Evolutionary conservation across 2,113 vertebrate genomes (phyloP).

Genomic region (Sardina pilchardus): DNA sequence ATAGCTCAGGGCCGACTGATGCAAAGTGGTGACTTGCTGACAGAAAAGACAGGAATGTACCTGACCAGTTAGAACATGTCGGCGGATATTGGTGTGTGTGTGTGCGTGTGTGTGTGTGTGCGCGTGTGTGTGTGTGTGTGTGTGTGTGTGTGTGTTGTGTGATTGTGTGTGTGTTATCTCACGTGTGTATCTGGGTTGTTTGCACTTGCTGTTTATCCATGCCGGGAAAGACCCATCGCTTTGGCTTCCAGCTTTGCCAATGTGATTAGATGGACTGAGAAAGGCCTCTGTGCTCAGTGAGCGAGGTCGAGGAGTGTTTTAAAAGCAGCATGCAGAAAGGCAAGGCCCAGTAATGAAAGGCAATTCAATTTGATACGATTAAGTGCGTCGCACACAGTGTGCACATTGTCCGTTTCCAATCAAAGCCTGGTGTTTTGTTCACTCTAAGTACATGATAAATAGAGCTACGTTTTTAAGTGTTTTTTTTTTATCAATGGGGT

Average conservation of each 20-base stretch:
- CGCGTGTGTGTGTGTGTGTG: not conserved
- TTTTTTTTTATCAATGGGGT: conserved; percentile 20
- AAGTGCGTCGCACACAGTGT: not conserved
- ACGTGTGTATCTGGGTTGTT: not conserved
- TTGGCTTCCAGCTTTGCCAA: not conserved
- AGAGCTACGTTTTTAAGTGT: not conserved
- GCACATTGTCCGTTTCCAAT: not conserved
- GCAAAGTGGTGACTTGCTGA: not conserved
- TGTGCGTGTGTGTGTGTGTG: not conserved
- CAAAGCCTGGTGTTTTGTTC: not conserved
- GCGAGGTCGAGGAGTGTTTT: not conserved
- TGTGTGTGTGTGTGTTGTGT: not conserved
- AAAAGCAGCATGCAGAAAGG: not conserved
- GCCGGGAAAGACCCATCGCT: not conserved
- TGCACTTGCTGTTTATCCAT: not conserved
- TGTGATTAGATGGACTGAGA: conserved; percentile 4
- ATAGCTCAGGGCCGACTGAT: not conserved
- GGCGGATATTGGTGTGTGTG: not conserved
- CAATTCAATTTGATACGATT: conserved; percentile 7
- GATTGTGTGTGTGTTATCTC: not conserved
- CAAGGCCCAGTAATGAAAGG: not conserved
- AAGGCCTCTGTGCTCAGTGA: not conserved
- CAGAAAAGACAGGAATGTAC: not conserved
- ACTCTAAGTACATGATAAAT: not conserved
- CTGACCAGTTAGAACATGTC: not conserved